These are phyloP conservation scores for Tetramorium parvispinum DNA, from an alignment of 1,140 invertebrate species.

Conservation along the genomic window DNA sequence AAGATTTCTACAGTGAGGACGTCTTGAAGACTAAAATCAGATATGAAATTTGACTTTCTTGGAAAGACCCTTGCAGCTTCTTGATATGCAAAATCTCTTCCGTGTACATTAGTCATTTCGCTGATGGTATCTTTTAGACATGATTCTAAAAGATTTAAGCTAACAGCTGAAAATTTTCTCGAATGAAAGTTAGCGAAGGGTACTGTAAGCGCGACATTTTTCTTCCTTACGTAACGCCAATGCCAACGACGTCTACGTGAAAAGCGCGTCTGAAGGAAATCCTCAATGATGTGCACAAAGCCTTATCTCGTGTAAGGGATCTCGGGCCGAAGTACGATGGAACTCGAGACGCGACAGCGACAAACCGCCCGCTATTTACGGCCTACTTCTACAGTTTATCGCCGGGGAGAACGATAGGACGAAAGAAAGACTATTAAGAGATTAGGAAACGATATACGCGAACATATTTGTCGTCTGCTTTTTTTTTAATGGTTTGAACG, in stretches of 20 bases:
- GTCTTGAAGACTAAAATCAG: constrained; percentile 43
- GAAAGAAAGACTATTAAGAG: neutral
- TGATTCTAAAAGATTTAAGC: neutral
- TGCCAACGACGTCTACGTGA: constrained; percentile 34
- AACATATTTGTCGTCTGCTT: neutral
- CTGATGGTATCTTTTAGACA: constrained; percentile 13
- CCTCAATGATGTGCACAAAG: constrained; percentile 64
- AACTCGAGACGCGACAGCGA: constrained; percentile 58
- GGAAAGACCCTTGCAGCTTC: neutral
- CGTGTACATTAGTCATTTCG: neutral
- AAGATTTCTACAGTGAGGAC: constrained; percentile 2
- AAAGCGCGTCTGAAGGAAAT: constrained; percentile 58
- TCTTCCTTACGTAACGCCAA: constrained; percentile 36
- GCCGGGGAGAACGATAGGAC: constrained; percentile 28
- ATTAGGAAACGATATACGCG: neutral
- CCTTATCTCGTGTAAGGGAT: constrained; percentile 59
- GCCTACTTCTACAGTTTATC: constrained; percentile 36
- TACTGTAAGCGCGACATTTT: constrained; percentile 41
- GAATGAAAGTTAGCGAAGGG: constrained; percentile 7
- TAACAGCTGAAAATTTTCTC: constrained; percentile 42
- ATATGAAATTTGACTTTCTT: constrained; percentile 49
- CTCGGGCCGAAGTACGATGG: constrained; percentile 40
- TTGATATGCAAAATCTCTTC: constrained; percentile 19
- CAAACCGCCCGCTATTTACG: constrained; percentile 64
- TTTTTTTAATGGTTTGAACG: neutral